phyloP scores from a whole-genome alignment of 2,888 invertebrate genomes.

The Heliconius sara region DNA sequence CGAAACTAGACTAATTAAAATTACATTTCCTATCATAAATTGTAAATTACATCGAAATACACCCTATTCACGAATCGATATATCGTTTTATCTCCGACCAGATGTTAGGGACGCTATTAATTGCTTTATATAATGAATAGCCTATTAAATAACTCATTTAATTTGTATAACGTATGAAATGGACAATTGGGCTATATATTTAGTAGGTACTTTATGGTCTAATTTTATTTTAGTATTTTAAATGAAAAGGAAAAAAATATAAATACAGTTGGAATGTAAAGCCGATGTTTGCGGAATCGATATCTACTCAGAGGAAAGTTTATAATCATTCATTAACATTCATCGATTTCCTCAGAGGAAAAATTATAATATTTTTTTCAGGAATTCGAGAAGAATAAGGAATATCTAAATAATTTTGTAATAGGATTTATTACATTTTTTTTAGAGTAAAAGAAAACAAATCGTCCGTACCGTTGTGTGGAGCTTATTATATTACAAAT shows the following conservation, averaged over 20 bases:
- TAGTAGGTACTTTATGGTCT: not conserved
- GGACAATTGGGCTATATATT: not conserved
- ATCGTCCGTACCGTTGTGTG: too few species aligned
- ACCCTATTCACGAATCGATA: constrained; percentile 25
- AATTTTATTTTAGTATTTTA: not conserved
- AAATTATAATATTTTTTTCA: not conserved
- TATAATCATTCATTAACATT: too few species aligned
- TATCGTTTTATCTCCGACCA: constrained; percentile 38
- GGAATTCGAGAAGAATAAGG: too few species aligned
- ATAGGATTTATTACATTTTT: too few species aligned
- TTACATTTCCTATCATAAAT: constrained; percentile 25
- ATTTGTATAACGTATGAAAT: constrained; percentile 13
- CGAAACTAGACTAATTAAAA: constrained; percentile 3
- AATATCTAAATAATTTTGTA: too few species aligned
- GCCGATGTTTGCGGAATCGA: too few species aligned
- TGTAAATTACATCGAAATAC: constrained; percentile 12
- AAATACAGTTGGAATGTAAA: not conserved
- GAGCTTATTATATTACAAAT: too few species aligned
- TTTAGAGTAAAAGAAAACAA: too few species aligned
- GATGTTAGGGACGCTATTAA: constrained; percentile 33
- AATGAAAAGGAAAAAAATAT: too few species aligned
- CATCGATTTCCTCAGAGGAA: not conserved
- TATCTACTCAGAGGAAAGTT: not conserved
- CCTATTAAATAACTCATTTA: constrained; percentile 23
- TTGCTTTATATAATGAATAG: constrained; percentile 26